Base-by-base conservation (phyloP, 1,140 invertebrate species). In the Neodiprion fabricii region DNA sequence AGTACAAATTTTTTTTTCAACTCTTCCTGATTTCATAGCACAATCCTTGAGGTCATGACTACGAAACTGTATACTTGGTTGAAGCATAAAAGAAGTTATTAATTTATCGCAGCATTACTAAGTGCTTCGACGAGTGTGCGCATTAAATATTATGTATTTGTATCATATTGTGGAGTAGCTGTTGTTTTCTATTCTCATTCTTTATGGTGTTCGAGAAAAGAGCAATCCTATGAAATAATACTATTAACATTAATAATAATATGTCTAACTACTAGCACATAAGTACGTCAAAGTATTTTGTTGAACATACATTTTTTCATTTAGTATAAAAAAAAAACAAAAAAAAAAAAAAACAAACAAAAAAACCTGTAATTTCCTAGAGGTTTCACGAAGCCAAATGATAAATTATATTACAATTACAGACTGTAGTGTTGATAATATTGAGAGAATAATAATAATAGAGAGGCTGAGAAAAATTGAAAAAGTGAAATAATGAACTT, bases 221-320 rank as follows among this genome's bases (percentile, higher is more conserved):
- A 61, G 53, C 53, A 61, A 61, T 61, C 53, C 53, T 61, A 61
- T 61, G n/a, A 61, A 61, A 61, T 61, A 40, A 40, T 40, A 40
- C 28, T 40, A 40, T 5, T 61, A 61, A 7, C 5, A 61, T 61
- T 61, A 17, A 61, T 61, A 61, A 14, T 14, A 61, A 61, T 61
- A 61, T 40, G 28, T 61, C 53, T 61, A 61, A 61, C 53, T 61
- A 61, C 4, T 61, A 61, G 53, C 11, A 61, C n/a, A 5, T 61
- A 61, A 61, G 53, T 61, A 61, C 53, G 53, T 61, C 53, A 61
- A 61, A 61, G 11, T 61, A 61, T 61, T 61, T 61, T 61, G 53
- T 61, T 61, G 3, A 17, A 61, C n/a, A 61, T 61, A 61, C 28
- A 40, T 40, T 40, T 40, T 40, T 40, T 40, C 28, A 40, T 40